Conservation (phyloP, 2,113 vertebrate genomes). For the Epinephelus fuscoguttatus region DNA sequence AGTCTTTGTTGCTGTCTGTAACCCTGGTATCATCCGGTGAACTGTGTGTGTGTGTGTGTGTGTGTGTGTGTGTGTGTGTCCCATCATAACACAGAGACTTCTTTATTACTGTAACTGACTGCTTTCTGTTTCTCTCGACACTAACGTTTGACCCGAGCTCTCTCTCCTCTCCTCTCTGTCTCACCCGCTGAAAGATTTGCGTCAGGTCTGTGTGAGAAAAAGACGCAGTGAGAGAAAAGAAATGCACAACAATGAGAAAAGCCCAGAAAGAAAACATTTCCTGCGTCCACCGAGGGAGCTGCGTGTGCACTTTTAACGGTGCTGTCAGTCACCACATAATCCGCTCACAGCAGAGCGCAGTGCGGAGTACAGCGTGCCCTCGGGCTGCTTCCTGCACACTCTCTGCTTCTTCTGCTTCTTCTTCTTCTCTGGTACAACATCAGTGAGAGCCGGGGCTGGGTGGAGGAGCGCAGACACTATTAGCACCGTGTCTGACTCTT, state of each 20-base stretch:
- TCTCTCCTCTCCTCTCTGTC: not conserved
- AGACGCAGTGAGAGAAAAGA: slow-evolving; percentile 14
- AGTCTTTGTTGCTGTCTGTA: slow-evolving; percentile 18
- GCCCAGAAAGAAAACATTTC: slow-evolving; percentile 66
- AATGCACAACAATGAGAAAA: slow-evolving; percentile 58
- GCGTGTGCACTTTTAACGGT: slow-evolving; percentile 59
- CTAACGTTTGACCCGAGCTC: slow-evolving; percentile 26
- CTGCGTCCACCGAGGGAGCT: slow-evolving; percentile 67
- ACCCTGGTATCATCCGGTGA: slow-evolving; percentile 14
- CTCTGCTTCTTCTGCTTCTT: not conserved
- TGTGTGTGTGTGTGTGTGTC: slow-evolving; percentile 18
- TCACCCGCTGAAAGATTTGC: slow-evolving; percentile 36
- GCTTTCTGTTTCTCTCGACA: slow-evolving; percentile 15
- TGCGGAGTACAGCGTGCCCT: slow-evolving; percentile 37
- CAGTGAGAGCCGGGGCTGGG: slow-evolving; percentile 30
- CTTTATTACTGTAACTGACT: slow-evolving; percentile 46
- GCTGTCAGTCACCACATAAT: slow-evolving; percentile 65
- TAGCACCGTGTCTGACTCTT: slow-evolving; percentile 4
- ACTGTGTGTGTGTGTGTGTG: slow-evolving; percentile 24
- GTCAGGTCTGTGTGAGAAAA: slow-evolving; percentile 29
- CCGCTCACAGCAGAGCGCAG: slow-evolving; percentile 32
- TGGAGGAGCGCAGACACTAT: slow-evolving; percentile 5
- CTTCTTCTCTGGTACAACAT: slow-evolving; percentile 42
- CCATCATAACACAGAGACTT: slow-evolving; percentile 33
- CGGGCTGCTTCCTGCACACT: slow-evolving; percentile 56